Conservation (phyloP, 1,140 invertebrate species). For the Drosophila elegans region DNA sequence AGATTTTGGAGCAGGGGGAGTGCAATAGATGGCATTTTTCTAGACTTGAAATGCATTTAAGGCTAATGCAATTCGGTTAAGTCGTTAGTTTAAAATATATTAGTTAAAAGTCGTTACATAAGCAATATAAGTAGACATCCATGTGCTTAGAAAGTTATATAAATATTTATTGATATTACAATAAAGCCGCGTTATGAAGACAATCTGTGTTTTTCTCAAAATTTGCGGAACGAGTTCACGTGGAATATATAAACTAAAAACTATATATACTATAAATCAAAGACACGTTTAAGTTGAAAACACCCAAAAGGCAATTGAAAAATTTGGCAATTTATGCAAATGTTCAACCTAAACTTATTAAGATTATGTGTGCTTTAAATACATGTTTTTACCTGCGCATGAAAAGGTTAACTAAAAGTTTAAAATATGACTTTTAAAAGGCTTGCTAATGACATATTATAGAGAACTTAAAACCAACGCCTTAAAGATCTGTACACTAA, state of each 20-base stretch:
- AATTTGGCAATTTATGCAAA: no score
- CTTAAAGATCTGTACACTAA: slow-evolving; percentile 11
- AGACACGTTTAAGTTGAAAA: not conserved
- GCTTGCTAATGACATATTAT: not conserved
- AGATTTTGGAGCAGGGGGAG: slow-evolving; percentile 27
- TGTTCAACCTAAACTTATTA: no score
- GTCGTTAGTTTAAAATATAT: slow-evolving; percentile 64
- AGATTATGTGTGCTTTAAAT: not conserved
- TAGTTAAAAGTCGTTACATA: slow-evolving; percentile 79
- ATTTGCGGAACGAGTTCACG: not conserved
- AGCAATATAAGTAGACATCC: slow-evolving; percentile 81
- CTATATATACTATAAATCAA: no score
- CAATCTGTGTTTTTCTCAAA: slow-evolving; percentile 18
- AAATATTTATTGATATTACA: slow-evolving; percentile 77
- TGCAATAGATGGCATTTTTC: slow-evolving; percentile 57
- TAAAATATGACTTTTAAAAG: no score
- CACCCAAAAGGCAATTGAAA: no score
- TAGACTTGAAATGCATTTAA: slow-evolving; percentile 44
- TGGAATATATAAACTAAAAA: no score
- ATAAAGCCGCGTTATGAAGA: slow-evolving; percentile 78
- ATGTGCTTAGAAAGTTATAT: slow-evolving; percentile 81
- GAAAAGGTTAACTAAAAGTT: no score
- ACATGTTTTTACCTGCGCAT: not conserved
- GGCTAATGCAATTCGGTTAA: slow-evolving; percentile 63
- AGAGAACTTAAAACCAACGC: not conserved